Base-by-base conservation (phyloP, 2,888 invertebrate species). In the Himalopsyche kuldschensis region DNA sequence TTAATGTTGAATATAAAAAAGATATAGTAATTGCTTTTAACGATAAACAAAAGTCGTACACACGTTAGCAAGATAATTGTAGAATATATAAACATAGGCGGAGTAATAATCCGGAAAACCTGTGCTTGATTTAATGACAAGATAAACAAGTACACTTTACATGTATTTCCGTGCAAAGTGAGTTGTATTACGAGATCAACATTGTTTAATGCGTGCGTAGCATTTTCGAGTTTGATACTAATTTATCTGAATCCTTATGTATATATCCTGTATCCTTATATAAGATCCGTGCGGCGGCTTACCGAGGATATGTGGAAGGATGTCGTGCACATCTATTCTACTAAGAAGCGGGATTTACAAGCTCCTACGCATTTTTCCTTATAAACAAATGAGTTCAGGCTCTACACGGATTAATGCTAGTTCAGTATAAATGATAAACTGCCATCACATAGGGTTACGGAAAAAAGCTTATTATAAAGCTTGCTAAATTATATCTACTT, bases 121-220 rank as follows among this genome's bases (percentile, higher is more conserved):
- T 69, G 69, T 30, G 69, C 69, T 82, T 78, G 82, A 76, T 77
- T 82, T 78, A 82, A 82, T 78, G 55, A 78, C 82, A 82, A 47
- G 82, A 82, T 82, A 82, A 82, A 82, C 82, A 82, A 78, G 63
- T 63, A 63, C 78, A 78, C 78, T 78, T 78, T 82, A 82, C 82
- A 82, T 82, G 78, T 82, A 82, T 82, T 77, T 78, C 78, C 41
- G 48, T 46, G 78, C 20, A 77, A 82, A 82, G 47, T 32, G 55
- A 32, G 78, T n/a, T 10, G 41, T 32, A 32, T 55, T 75, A 80
- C 63, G 48, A 32, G 27, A 35, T 69, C 69, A 69, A 69, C 69
- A 69, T 69, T 69, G 79, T 55, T 79, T 78, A 63, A 63, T 63
- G 82, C 78, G 78, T 82, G 82, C 82, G 78, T 55, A 32, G 78